Percentiles rank a stretch among this genome's conserved stretches.
phyloP scores from a whole-genome alignment of 2,888 invertebrate genomes.

The Terebella lapidaria region DNA sequence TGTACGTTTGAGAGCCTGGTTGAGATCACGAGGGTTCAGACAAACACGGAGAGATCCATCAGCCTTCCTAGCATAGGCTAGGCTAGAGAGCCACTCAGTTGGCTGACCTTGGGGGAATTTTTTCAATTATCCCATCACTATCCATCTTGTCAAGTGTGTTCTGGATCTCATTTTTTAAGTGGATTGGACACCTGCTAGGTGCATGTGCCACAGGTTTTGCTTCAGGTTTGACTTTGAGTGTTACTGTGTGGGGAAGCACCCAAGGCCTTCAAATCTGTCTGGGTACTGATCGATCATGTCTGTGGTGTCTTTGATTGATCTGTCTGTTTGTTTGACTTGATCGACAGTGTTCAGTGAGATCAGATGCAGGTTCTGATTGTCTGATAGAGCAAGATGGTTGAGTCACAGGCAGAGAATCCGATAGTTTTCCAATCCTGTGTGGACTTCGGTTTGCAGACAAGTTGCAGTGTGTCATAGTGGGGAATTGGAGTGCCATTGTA shows the following conservation, averaged over 20 bases:
- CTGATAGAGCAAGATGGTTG: background rate
- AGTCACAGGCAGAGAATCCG: background rate
- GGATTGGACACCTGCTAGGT: conserved; percentile 3
- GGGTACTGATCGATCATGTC: background rate
- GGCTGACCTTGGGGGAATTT: conserved; percentile 7
- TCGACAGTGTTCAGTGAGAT: background rate
- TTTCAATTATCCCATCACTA: conserved; percentile 5
- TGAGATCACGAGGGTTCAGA: conserved; percentile 16
- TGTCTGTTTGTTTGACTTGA: too few relatives aligned
- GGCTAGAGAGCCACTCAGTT: conserved; percentile 13
- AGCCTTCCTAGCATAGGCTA: conserved; percentile 7
- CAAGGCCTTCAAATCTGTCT: background rate
- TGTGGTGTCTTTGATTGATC: background rate
- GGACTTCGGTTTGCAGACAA: too few relatives aligned
- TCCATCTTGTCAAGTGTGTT: conserved; percentile 10
- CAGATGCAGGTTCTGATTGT: background rate
- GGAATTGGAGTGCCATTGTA: background rate
- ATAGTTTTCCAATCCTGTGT: too few relatives aligned
- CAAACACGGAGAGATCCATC: conserved; percentile 12
- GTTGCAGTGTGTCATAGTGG: background rate
- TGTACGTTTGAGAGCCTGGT: conserved; percentile 10
- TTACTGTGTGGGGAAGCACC: background rate
- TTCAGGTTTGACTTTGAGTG: background rate
- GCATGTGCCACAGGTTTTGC: background rate
- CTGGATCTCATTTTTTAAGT: conserved; percentile 4